Base-by-base conservation (phyloP, 1,140 invertebrate genomes). In the Anagrus nilaparvatae region DNA sequence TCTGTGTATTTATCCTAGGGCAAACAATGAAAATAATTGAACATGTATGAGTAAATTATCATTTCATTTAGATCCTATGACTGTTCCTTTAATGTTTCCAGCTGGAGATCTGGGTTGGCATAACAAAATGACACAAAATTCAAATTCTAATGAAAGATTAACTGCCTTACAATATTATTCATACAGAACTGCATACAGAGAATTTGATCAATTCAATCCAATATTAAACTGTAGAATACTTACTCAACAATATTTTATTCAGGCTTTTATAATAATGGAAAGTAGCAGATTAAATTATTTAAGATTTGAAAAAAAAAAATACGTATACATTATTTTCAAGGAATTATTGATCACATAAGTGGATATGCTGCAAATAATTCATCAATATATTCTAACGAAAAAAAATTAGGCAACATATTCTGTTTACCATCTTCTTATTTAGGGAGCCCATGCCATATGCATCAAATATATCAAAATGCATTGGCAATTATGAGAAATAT, bases 121-220 rank as follows among this genome's bases (percentile, higher is more conserved):
- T 46, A 28, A 35, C 5, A n/a, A 30, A 13, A 31, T 45, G 4
- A 39, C 21, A 33, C 28, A 45, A 33, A 32, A 30, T 40, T 13
- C 8, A 21, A 45, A 30, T 34, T 35, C 12, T 35, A 29, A 19
- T 25, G 35, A 40, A 46, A 10, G 17, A 12, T 28, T 40, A 39
- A 40, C 34, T 23, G 30, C 37, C 20, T 30, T 40, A 13, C 30
- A 43, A 19, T 43, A 43, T 29, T 47, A 40, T 40, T 43, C 25
- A 21, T 47, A 47, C 20, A 28, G 31, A 13, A 10, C 13, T 21
- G 27, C 35, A 20, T 36, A 36, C 16, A 17, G 13, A 24, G 12
- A 3, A 4, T 17, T 2, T 5, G 10, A 20, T 7, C 2, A 24
- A 33, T 45, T 39, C 33, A 32, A 32, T 38, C 29, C 35, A 4